Conservation (phyloP, 1,140 invertebrate genomes). For the Orchestia grillus region DNA sequence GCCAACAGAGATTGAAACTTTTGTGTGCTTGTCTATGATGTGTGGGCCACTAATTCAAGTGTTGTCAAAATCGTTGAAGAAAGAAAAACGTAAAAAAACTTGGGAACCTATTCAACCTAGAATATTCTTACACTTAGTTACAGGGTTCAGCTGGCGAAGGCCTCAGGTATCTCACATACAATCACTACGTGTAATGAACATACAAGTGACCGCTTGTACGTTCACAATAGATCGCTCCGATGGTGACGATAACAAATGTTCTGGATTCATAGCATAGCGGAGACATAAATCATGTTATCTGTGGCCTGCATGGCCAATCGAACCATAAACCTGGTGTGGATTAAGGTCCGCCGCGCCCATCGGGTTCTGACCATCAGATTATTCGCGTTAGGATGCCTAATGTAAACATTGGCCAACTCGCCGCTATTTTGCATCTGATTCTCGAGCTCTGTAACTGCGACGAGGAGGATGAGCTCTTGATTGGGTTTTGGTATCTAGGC, state of each 20-base stretch:
- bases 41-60: not conserved
- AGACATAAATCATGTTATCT: constrained; percentile 40
- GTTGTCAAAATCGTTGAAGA: not conserved
- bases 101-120: not conserved
- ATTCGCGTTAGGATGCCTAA: constrained; percentile 38
- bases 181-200: constrained; percentile 8
- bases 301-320: constrained; percentile 10
- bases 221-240: constrained; percentile 24
- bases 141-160: not conserved
- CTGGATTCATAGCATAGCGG: not conserved
- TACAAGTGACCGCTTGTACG: constrained; percentile 9
- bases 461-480: not conserved
- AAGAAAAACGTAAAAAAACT: not conserved
- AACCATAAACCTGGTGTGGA: constrained; percentile 6
- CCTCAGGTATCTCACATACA: not conserved
- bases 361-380: constrained; percentile 1
- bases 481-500: constrained; percentile 5
- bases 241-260: constrained; percentile 33
- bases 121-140: not conserved
- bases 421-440: constrained; percentile 3
- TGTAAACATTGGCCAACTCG: constrained; percentile 43
- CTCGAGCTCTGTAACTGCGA: not conserved
- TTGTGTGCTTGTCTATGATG: not conserved
- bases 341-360: not conserved
- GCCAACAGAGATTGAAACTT: not conserved